Evolutionary conservation across 2,888 invertebrate species (phyloP), one percentile per base, ranked within the genome.

Genomic region (Pantelozetes paolii): DNA sequence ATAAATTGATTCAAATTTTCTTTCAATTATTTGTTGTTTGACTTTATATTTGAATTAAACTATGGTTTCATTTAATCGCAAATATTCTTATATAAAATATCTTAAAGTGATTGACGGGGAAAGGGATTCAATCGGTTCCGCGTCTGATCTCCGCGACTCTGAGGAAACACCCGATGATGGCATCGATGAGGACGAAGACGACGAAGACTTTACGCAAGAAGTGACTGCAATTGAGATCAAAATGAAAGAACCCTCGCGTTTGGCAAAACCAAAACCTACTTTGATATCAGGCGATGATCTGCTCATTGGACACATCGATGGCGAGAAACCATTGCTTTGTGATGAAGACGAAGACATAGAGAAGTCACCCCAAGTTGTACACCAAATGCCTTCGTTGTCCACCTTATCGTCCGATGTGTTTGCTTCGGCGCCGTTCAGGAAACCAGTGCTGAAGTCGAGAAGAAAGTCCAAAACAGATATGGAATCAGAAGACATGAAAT

Each of bases 251-350:
- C 48, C 32, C n/a, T 59, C 26, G 36, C 62, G 77, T 72, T 5
- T 74, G 32, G 30, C 62, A 50, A 28, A 71, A 74, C 45, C 73
- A 72, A 59, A 67, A 67, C 48, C 76, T 67, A 32, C 64, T 1
- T n/a, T 71, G 18, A 28, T 28, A 8, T 48, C 48, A 6, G 26
- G 26, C 28, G 74, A 77, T 42, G 78, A 77, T 74, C 75, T 77
- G 40, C 75, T 78, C 40, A 77, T 77, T 30, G 78, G 78, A 26
- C 77, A 78, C 71, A 45, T 72, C n/a, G 89, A 89, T 79, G 90
- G 90, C 0, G 89, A 89, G 76, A 87, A 87, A 77, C 90, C 90
- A 0, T 82, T 91, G 50, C 81, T 91, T 5, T 85, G 90, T 73
- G 90, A 91, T 79, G 90, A 90, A 81, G 90, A 91, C 28, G 82